phyloP scores from a whole-genome alignment of 2,113 vertebrate species.

The Cyprinodon brontotheroides region DNA sequence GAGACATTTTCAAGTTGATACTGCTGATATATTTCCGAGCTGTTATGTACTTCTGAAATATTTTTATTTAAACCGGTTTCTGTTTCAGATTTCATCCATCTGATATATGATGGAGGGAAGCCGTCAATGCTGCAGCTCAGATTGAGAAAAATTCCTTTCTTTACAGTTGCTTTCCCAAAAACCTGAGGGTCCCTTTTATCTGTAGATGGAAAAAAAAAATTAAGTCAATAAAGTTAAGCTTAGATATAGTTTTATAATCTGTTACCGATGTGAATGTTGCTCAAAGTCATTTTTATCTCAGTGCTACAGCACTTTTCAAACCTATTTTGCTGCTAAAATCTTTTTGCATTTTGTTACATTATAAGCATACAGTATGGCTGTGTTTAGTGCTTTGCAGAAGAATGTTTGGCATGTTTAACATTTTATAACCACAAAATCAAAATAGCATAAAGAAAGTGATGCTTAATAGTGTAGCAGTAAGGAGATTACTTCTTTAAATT shows the following conservation, averaged over 20 bases:
- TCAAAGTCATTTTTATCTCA: neutral
- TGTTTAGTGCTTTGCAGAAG: too few relatives aligned
- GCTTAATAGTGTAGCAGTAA: too few relatives aligned
- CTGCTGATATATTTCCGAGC: neutral
- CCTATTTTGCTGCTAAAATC: too few relatives aligned
- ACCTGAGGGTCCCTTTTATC: slow-evolving; percentile 22
- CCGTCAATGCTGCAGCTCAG: slow-evolving; percentile 28
- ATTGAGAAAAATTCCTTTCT: slow-evolving; percentile 42
- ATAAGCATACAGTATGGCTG: too few relatives aligned
- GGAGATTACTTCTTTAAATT: too few relatives aligned
- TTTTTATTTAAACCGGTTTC: neutral
- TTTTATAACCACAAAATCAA: too few relatives aligned
- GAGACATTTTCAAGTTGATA: neutral
- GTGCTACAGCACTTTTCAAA: too few relatives aligned
- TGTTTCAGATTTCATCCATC: slow-evolving; percentile 22
- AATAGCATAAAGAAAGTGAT: too few relatives aligned
- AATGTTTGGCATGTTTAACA: too few relatives aligned
- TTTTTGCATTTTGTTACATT: too few relatives aligned
- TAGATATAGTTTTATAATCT: neutral
- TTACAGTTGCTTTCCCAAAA: slow-evolving; percentile 2
- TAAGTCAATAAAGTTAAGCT: neutral
- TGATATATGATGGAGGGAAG: slow-evolving; percentile 42
- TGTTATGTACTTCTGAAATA: neutral
- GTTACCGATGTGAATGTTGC: too few relatives aligned
- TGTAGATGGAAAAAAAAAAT: neutral